These are phyloP conservation scores for Channallabes apus DNA, from an alignment of 2,797 vertebrate genomes.

Conservation along the genomic window DNA sequence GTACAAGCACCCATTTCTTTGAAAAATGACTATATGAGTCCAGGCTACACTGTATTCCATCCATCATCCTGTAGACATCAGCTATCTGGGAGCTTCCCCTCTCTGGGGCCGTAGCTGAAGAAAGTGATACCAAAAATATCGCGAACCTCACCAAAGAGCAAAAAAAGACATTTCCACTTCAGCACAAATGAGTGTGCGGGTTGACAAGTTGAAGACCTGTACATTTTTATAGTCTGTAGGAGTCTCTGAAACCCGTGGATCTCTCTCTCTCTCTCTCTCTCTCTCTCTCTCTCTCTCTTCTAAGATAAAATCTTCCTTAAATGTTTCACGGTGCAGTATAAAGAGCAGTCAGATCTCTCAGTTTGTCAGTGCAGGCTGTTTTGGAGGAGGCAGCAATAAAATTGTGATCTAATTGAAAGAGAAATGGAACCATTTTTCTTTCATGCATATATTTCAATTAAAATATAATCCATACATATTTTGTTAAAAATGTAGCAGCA, in stretches of 20 bases:
- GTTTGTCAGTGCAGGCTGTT: constrained; percentile 43
- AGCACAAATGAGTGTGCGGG: constrained; percentile 54
- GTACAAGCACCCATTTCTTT: constrained; percentile 18
- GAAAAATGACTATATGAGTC: constrained; percentile 34
- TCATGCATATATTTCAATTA: constrained; percentile 41
- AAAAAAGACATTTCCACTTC: constrained; percentile 51
- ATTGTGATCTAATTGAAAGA: constrained; percentile 36
- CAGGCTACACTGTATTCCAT: constrained; percentile 35
- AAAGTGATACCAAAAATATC: constrained; percentile 58
- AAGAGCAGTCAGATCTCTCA: constrained; percentile 27
- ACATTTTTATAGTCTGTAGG: constrained; percentile 54
- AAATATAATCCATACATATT: constrained; percentile 14
- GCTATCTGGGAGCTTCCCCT: constrained; percentile 43
- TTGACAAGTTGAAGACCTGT: constrained; percentile 52
- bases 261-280: background rate
- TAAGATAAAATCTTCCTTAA: constrained; percentile 1
- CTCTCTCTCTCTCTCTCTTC: background rate
- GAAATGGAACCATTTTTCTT: constrained; percentile 39
- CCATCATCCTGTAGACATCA: constrained; percentile 47
- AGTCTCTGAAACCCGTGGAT: constrained; percentile 44
- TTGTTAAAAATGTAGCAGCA: background rate
- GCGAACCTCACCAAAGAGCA: constrained; percentile 32
- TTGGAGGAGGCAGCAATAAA: constrained; percentile 32
- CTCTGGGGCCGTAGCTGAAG: constrained; percentile 41
- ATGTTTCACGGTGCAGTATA: constrained; percentile 20